Evolutionary conservation across 1,140 invertebrate species (phyloP), one percentile per base, ranked within the genome.

Genomic region (Eumaeus atala): DNA sequence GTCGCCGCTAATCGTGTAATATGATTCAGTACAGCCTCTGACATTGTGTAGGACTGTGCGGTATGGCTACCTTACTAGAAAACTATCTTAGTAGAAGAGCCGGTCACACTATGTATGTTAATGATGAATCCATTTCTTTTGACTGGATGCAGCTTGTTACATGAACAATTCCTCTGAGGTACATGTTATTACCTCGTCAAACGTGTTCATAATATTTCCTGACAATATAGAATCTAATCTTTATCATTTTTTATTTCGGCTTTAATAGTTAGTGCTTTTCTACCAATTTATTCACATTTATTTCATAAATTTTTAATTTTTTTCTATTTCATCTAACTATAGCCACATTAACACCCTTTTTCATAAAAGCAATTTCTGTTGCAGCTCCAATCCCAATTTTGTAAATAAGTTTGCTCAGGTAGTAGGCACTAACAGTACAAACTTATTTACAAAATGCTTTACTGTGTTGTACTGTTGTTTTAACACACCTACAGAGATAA

Each of bases 361-460:
- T 89, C 4, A 94, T 91, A 62, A 97, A 90, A 42, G 91, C 85
- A 44, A 93, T 64, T 0, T 94, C 94, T n/a, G 93, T 92, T 1
- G 91, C 91, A 14, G 91, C 91, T 42, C 95, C 95, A 61, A 97
- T 96, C 6, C 95, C 95, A 16, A 93, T n/a, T n/a, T n/a, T n/a
- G n/a, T n/a, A n/a, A n/a, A n/a, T n/a, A n/a, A n/a, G n/a, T n/a
- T n/a, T n/a, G n/a, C n/a, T n/a, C n/a, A n/a, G n/a, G n/a, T n/a
- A 95, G 73, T 94, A 95, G 0, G 94, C 94, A 49, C 95, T 50
- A 93, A 89, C 11, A 93, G 3, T n/a, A 66, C 63, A 9, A 69
- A 56, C 63, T 69, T 69, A 12, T 40, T 53, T 9, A 14, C 9
- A 34, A 69, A 69, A 60, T 56, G 66, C 66, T 66, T 65, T 28